Evolutionary conservation across 1,140 invertebrate species (phyloP).

Genomic region (Magallana angulata): DNA sequence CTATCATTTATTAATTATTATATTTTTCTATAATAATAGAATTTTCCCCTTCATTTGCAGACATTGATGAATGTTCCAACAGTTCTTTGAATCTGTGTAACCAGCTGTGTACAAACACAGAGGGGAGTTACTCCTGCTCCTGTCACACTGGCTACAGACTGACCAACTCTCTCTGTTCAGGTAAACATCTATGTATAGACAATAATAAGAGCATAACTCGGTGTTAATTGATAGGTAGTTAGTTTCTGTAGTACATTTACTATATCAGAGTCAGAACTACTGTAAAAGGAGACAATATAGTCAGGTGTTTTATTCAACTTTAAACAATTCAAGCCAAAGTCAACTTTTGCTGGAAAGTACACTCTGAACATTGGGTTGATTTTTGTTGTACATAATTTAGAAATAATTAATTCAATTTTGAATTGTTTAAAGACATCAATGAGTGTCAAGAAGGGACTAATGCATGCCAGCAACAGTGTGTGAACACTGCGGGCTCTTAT

Average conservation of each 20-base stretch:
- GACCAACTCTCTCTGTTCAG: conserved; percentile 52
- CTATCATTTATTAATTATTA: no score
- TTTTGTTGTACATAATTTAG: neutral
- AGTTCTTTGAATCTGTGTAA: conserved; percentile 50
- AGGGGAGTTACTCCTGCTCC: conserved; percentile 61
- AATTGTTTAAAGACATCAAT: conserved; percentile 35
- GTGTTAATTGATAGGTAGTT: no score
- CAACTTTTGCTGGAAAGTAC: no score
- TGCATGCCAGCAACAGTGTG: neutral
- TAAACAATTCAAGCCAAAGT: no score
- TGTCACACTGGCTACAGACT: conserved; percentile 57
- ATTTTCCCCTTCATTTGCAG: conserved; percentile 36
- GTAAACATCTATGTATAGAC: conserved; percentile 23
- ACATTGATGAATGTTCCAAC: conserved; percentile 60
- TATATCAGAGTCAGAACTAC: no score
- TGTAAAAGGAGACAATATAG: no score
- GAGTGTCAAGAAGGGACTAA: conserved; percentile 23
- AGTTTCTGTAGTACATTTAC: no score
- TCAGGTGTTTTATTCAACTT: no score
- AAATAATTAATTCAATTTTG: conserved; percentile 1
- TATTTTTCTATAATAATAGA: no score
- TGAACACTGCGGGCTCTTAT: neutral
- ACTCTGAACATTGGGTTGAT: no score
- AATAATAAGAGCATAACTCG: no score
- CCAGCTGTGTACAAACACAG: conserved; percentile 60